Conservation (phyloP, 2,113 vertebrate species). For the Lepus timidus region DNA sequence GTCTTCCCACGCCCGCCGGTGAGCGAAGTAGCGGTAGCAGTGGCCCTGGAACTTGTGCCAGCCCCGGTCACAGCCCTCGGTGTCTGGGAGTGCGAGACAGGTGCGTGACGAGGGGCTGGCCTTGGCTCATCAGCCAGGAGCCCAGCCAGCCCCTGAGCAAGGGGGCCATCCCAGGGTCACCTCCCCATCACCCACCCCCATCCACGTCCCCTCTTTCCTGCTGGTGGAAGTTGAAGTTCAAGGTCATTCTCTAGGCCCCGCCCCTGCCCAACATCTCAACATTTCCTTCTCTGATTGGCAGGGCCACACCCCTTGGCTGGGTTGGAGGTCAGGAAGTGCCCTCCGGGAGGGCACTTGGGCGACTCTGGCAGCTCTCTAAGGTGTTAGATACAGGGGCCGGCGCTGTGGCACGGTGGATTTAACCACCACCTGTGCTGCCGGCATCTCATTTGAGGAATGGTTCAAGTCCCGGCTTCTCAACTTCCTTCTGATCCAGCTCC, state of each 20-base stretch:
- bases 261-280: background rate
- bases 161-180: background rate
- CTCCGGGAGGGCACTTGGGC: background rate
- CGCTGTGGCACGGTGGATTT: no score
- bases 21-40: constrained; percentile 95
- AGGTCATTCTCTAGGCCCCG: background rate
- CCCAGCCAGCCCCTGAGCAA: background rate
- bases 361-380: no score
- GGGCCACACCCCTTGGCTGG: background rate
- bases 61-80: constrained; percentile 94
- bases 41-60: constrained; percentile 98
- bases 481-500: no score
- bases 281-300: background rate
- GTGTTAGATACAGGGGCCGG: no score
- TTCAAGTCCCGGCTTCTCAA: no score
- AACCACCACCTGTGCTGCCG: no score
- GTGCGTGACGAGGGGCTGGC: background rate
- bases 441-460: no score
- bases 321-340: background rate
- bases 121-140: background rate
- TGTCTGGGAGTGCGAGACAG: constrained; percentile 88
- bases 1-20: constrained; percentile 96
- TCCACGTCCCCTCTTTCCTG: background rate
- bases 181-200: background rate
- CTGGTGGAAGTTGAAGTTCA: background rate